Evolutionary conservation across 2,797 vertebrate genomes (phyloP).

Genomic region (Spinus olivaceus): DNA sequence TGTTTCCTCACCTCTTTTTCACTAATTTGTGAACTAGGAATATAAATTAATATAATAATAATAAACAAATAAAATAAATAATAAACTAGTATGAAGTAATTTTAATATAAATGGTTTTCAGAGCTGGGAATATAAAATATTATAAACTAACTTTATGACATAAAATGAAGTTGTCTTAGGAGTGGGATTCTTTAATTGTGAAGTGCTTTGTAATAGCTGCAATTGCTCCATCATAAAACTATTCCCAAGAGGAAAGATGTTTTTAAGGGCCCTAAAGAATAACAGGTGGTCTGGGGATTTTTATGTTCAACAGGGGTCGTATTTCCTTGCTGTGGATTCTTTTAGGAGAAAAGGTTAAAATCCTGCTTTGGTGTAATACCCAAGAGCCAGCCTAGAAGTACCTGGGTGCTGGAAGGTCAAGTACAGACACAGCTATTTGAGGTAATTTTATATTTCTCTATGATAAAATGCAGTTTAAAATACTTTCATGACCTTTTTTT

Average conservation of each 20-base stretch:
- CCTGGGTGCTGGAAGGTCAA: background rate
- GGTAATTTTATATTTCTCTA: background rate
- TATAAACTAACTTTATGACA: background rate
- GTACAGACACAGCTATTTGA: background rate
- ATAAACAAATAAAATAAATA: background rate
- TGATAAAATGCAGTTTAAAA: constrained; percentile 10
- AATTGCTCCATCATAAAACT: background rate
- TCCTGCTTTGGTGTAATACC: background rate
- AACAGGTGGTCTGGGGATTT: background rate
- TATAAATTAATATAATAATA: background rate
- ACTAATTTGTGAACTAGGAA: background rate
- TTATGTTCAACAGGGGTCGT: background rate
- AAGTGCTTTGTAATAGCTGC: background rate
- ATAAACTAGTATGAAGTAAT: background rate
- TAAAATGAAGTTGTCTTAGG: background rate
- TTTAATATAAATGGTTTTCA: background rate
- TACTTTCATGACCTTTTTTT: background rate
- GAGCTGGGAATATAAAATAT: background rate
- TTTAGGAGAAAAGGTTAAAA: constrained; percentile 6
- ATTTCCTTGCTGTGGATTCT: background rate
- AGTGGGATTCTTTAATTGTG: background rate
- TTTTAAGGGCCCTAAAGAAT: background rate
- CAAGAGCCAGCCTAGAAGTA: background rate
- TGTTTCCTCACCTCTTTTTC: background rate
- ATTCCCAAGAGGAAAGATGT: background rate